Base-by-base conservation (phyloP, 2,888 invertebrate genomes). In the Cheilosia scutellata region DNA sequence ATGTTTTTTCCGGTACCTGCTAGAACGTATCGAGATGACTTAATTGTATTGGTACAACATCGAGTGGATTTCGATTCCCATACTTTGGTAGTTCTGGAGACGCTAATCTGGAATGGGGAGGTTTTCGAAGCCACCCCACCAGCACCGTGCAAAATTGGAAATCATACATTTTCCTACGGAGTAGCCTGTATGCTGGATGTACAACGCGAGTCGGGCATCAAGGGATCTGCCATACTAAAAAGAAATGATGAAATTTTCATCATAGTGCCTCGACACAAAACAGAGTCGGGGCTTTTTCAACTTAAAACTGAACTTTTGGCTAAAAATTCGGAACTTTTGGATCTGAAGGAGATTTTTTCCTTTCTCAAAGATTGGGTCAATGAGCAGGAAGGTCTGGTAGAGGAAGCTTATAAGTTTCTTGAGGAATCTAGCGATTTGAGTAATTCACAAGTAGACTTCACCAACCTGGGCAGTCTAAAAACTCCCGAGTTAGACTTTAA, bases 11-110 rank as follows among this genome's bases (percentile, higher is more conserved):
- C 92, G 2, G 88, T 93, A 29, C 90, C 92, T 0, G 90, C 90
- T 11, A 89, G 91, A 74, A 92, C 90, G 0, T 92, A 92, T 83
- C 90, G 92, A 0, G 92, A 93, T 87, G 93, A 93, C 88, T 87
- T 93, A 13, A 87, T 93, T 60, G 83, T 93, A 11, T 87, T 93
- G 0, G 90, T 93, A n/a, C 93, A 93, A 83, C 92, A 93, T 88
- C 90, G 90, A 4, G 91, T 93, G 0, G 87, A 88, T 55, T 92
- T 92, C 57, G 88, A 90, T 29, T 90, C 91, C 0, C 93, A 93
- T 78, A 88, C 87, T 0, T 27, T 92, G 5, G 86, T 89, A 0
- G 91, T 91, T 4, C 71, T 93, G 29, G 92, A 93, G 74, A 90
- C 92, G 37, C 89, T 93, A 0, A 90, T 92, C 7, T 93, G 93